phyloP scores from a whole-genome alignment of 2,113 vertebrate genomes.

The Saccopteryx bilineata region DNA sequence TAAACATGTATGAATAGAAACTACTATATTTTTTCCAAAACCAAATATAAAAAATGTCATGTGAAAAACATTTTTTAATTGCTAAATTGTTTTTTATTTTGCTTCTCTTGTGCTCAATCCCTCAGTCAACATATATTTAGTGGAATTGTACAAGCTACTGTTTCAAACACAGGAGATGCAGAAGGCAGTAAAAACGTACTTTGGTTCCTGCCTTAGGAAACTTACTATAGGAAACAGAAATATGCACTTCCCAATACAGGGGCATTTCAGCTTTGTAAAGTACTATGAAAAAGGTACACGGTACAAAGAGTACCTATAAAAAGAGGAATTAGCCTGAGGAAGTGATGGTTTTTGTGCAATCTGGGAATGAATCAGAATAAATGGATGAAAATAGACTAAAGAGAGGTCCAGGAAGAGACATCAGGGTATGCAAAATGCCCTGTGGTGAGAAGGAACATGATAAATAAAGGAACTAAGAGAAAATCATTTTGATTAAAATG shows the following conservation, averaged over 20 bases:
- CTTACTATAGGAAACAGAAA: constrained; percentile 21
- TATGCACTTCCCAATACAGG: constrained; percentile 55
- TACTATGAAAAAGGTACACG: constrained; percentile 19
- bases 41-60: not conserved
- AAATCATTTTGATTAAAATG: not conserved
- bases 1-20: not conserved
- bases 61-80: not conserved
- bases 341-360: constrained; percentile 19
- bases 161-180: not conserved
- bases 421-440: not conserved
- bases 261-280: constrained; percentile 63
- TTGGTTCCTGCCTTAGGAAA: constrained; percentile 18
- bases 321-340: not conserved
- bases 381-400: not conserved
- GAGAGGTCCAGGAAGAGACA: not conserved
- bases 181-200: constrained; percentile 39
- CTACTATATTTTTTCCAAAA: constrained; percentile 30
- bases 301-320: not conserved
- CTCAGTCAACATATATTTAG: constrained; percentile 13
- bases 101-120: no score
- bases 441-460: not conserved
- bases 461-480: not conserved
- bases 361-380: not conserved
- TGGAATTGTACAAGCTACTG: constrained; percentile 27
- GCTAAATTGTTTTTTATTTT: no score